These are phyloP conservation scores for Podarcis raffonei DNA, from an alignment of 2,113 vertebrate species.

Conservation along the genomic window DNA sequence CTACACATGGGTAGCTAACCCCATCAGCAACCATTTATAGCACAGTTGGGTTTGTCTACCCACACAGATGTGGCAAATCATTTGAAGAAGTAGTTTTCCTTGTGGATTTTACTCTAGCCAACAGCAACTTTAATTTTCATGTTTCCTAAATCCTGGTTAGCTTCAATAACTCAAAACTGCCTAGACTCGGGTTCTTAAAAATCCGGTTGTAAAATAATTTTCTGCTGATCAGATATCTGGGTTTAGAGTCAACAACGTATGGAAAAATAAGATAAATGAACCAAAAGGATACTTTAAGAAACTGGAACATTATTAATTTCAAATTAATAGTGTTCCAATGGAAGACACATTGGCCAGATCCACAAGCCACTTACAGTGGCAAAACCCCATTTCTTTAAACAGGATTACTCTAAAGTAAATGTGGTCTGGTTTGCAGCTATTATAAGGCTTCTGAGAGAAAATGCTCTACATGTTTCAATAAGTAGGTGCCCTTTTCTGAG, in stretches of 20 bases:
- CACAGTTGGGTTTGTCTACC: neutral
- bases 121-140: neutral
- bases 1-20: too few species aligned
- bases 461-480: neutral
- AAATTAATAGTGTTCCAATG: slow-evolving; percentile 11
- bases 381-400: neutral
- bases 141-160: too few species aligned
- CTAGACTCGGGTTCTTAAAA: neutral
- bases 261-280: neutral
- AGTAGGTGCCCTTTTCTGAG: neutral
- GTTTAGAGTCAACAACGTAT: neutral
- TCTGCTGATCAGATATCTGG: neutral
- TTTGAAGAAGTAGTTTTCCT: neutral
- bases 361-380: neutral
- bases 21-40: neutral
- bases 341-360: neutral
- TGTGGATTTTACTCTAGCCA: neutral
- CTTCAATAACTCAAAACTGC: neutral
- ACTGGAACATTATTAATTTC: neutral
- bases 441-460: slow-evolving; percentile 19
- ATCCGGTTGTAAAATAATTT: slow-evolving; percentile 3
- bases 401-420: slow-evolving; percentile 3
- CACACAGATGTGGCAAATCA: neutral
- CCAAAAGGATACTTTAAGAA: neutral
- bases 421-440: neutral